A percentile compares a stretch with the other conserved stretches of the same genome.
These are phyloP conservation scores for Corythaixoides concolor DNA, from an alignment of 2,113 vertebrate genomes.

Conservation along the genomic window DNA sequence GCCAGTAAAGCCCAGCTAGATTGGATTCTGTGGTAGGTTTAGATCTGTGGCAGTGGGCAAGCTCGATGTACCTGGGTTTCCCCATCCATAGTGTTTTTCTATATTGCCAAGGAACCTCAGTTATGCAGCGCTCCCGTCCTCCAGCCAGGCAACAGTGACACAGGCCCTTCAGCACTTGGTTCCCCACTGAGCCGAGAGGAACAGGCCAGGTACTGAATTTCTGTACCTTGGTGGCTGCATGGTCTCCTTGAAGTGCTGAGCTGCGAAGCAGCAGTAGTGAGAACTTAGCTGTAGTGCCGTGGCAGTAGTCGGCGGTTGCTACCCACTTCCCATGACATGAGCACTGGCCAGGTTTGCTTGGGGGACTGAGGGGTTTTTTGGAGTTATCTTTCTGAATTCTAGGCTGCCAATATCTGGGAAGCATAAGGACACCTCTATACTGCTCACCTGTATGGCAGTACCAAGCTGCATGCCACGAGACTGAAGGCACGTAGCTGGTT, in stretches of 20 bases:
- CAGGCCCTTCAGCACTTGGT: neutral
- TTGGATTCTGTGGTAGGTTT: neutral
- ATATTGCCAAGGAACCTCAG: neutral
- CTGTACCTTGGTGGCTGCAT: accelerated
- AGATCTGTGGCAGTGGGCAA: neutral
- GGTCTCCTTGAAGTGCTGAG: neutral
- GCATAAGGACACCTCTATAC: neutral
- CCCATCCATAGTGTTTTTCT: accelerated
- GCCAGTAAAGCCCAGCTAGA: neutral
- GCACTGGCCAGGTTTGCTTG: neutral
- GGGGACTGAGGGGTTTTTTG: neutral
- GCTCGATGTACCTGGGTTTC: neutral
- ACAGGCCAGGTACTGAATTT: neutral
- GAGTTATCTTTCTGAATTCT: neutral
- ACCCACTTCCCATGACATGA: neutral
- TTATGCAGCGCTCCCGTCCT: neutral
- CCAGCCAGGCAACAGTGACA: neutral
- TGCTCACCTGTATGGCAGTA: accelerated
- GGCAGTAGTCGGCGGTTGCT: accelerated
- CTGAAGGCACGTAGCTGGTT: neutral
- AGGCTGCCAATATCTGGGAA: neutral
- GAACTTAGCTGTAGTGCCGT: neutral
- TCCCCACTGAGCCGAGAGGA: neutral
- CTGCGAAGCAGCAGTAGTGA: neutral
- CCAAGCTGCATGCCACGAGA: accelerated